phyloP scores from a whole-genome alignment of 2,113 vertebrate genomes.

The Elanus axillaris region DNA sequence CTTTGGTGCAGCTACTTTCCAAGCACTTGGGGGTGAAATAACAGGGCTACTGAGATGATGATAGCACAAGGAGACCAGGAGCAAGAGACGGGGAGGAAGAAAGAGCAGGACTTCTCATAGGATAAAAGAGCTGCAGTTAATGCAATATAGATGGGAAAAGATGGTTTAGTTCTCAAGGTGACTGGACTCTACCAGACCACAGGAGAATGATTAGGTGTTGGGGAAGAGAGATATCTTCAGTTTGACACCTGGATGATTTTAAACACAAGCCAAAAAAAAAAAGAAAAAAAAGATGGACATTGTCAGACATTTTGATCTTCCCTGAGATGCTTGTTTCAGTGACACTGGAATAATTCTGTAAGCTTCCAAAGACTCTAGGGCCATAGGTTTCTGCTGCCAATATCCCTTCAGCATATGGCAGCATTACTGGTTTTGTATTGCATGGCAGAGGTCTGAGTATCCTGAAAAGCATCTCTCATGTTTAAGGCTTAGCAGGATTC shows the following conservation, averaged over 20 bases:
- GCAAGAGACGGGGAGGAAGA: not conserved
- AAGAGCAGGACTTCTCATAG: not conserved
- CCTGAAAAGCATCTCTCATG: not conserved
- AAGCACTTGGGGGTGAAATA: not conserved
- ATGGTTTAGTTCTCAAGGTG: not conserved
- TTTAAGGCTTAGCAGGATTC: not conserved
- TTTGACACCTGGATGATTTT: not conserved
- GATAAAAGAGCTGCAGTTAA: not conserved
- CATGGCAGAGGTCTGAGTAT: not conserved
- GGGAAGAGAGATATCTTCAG: not conserved
- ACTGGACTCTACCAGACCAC: not conserved
- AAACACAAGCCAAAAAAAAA: not conserved
- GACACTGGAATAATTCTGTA: not conserved
- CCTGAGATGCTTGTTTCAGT: not conserved
- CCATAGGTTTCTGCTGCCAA: not conserved
- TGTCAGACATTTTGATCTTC: not conserved
- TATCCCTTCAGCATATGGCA: not conserved
- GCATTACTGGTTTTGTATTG: not conserved
- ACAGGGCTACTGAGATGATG: not conserved
- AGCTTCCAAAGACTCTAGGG: not conserved
- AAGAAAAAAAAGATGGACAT: not conserved
- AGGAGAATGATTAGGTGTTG: not conserved
- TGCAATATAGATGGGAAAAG: not conserved
- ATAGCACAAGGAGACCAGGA: not conserved
- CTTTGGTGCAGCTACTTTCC: not conserved